A percentile compares a stretch with the other conserved stretches of the same genome.
phyloP scores from a whole-genome alignment of 53 echinoderm and acorn worm genomes.

The Astropecten irregularis region DNA sequence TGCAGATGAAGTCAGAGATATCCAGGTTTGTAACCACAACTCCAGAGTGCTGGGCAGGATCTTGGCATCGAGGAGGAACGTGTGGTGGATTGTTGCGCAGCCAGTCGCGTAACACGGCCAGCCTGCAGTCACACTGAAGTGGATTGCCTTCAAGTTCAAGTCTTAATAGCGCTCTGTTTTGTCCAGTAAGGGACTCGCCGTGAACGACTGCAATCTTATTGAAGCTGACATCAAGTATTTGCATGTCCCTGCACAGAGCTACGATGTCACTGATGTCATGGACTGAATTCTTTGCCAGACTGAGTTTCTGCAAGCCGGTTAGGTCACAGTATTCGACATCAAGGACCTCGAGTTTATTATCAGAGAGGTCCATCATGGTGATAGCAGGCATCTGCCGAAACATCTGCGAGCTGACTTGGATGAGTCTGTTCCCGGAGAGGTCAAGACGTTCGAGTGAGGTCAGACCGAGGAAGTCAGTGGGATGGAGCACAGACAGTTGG shows the following conservation, averaged over 20 bases:
- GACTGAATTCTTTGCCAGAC: not conserved
- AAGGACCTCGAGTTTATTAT: not conserved
- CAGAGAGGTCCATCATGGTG: not conserved
- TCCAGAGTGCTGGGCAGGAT: not conserved
- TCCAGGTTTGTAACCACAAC: not conserved
- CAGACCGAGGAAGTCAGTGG: slow-evolving; percentile 23
- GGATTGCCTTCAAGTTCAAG: slow-evolving; percentile 33
- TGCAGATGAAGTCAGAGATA: not conserved
- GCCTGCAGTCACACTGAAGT: slow-evolving; percentile 83
- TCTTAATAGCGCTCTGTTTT: not conserved
- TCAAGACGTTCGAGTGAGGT: not conserved
- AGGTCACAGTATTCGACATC: not conserved
- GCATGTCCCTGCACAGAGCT: not conserved
- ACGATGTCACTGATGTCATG: not conserved
- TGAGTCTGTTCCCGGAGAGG: not conserved
- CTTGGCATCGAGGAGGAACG: slow-evolving; percentile 4
- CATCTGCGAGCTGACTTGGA: not conserved
- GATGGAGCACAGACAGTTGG: slow-evolving; percentile 8
- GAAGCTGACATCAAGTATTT: not conserved
- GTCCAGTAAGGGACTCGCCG: not conserved
- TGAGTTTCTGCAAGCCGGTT: not conserved
- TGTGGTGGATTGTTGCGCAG: slow-evolving; percentile 1
- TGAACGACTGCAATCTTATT: not conserved
- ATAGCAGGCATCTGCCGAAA: slow-evolving; percentile 11
- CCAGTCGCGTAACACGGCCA: slow-evolving; percentile 53